Evolutionary conservation across 2,113 vertebrate species (phyloP), one percentile per base, ranked within the genome.

Genomic region (Malurus elegans): DNA sequence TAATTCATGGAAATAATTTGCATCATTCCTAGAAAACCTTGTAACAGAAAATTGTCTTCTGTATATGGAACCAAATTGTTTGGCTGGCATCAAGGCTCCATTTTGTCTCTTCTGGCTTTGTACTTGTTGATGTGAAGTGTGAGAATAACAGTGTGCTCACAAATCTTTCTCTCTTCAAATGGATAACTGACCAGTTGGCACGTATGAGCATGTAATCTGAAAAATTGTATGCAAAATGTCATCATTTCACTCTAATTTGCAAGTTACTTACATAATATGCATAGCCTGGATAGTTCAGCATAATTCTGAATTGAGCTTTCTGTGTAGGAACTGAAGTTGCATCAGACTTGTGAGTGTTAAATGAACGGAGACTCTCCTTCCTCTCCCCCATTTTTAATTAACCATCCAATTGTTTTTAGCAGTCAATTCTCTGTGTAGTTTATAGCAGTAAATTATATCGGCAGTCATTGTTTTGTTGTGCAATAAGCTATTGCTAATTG

Each of bases 401-500:
- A 75, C 82, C 58, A 65, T 85, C 71, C 90, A 95, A 80, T 96
- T 96, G 36, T 94, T 97, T 97, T 94, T 80, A 95, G 78, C 95
- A 96, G 80, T 97, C 89, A 94, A 45, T 96, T 96, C 69, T 88
- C 87, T 80, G 44, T 90, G 73, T 95, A 90, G 57, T 94, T 97
- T 81, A 70, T 92, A 82, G 90, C 82, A 53, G 80, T 96, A 95
- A 96, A 95, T 97, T 96, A 87, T 93, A 92, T 97, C 7, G 11
- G 36, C 92, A 95, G 91, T 96, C 87, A 82, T 95, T 98, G 93
- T 97, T 96, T 95, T 88, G 95, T 86, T 97, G 88, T 96, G 44
- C 90, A 94, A 85, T 97, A 96, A 96, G 93, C 67, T 95, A 92
- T 56, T 83, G 57, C 97, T 97, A 96, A 96, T 97, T 96, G 91